Base-by-base conservation (phyloP, 2,113 vertebrate species). In the Melanocharis versteri region DNA sequence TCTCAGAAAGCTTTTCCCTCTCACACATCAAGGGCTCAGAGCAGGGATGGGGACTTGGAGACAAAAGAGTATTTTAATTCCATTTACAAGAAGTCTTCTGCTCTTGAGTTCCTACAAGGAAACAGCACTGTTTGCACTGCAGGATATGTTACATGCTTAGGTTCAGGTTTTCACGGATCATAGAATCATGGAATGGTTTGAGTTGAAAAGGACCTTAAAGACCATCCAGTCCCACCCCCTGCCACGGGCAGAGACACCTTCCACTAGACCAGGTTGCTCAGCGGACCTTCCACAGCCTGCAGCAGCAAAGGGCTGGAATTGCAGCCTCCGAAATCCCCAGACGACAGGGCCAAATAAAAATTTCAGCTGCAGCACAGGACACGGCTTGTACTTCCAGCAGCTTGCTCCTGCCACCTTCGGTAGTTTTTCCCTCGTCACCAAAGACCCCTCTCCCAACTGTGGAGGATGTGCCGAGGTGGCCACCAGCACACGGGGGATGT, bases 401-500 rank as follows among this genome's bases (percentile, higher is more conserved):
- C 22, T 33, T 8, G 5, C 10, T 85, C 75, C 44, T 57, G 33
- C 71, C 19, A 30, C 18, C 28, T 72, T 2, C 11, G 53, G 42
- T 11, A 68, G 17, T 9, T 48, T 64, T 17, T 18, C 8, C 11
- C 7, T 28, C 13, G 7, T 13, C 47, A 37, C 17, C 42, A 21
- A 61, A 84, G 40, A 26, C 2, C 2, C 2, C 11, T 24, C 23
- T 61, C 19, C 26, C 50, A 22, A 0, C 0, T 26, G 16, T 0
- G 3, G 66, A 61, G 31, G 51, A 24, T 2, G 14, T 2, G 10
- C 3, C 0, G 2, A 51, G 40, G 24, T 13, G 48, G 35, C 9
- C 40, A 45, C 16, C 44, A 53, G 44, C 18, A 26, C 16, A 15
- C 0, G 0, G 10, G 6, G 62, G 19, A 13, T 9, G 13, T 3